A percentile compares a stretch with the other conserved stretches of the same genome.
phyloP scores from a whole-genome alignment of 2,113 vertebrate species.

The Hippocampus zosterae region DNA sequence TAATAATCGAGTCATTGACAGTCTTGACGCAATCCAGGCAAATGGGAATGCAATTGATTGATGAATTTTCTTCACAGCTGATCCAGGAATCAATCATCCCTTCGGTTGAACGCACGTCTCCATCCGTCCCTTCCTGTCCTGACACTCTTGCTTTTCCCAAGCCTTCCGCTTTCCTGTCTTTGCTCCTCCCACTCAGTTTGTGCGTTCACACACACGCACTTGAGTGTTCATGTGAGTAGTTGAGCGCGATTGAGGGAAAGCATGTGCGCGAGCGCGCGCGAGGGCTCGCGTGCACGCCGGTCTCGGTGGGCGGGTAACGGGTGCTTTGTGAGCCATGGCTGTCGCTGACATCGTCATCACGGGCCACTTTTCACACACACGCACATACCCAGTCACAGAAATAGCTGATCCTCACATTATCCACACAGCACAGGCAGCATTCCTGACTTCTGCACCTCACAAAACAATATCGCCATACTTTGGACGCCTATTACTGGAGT shows the following conservation, averaged over 20 bases:
- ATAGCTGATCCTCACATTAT: slow-evolving; percentile 71
- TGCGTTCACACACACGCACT: slow-evolving; percentile 2
- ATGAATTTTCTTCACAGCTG: background rate
- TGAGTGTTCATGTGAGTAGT: slow-evolving; percentile 14
- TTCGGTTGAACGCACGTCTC: background rate
- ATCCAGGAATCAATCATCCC: background rate
- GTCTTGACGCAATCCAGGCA: no score
- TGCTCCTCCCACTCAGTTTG: slow-evolving; percentile 53
- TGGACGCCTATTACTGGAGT: slow-evolving; percentile 47
- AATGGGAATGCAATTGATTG: no score
- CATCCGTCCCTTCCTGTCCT: slow-evolving; percentile 6
- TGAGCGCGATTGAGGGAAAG: slow-evolving; percentile 33
- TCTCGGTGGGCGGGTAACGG: slow-evolving; percentile 38
- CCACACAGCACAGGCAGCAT: slow-evolving; percentile 51
- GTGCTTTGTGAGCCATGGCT: slow-evolving; percentile 64
- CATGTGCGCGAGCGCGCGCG: slow-evolving; percentile 10
- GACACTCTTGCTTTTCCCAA: slow-evolving; percentile 17
- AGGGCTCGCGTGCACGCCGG: slow-evolving; percentile 6
- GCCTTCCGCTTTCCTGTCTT: slow-evolving; percentile 27
- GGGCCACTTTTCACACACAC: slow-evolving; percentile 52
- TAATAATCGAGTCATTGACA: background rate
- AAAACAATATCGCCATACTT: slow-evolving; percentile 32
- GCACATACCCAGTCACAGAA: slow-evolving; percentile 48
- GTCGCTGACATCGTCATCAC: slow-evolving; percentile 54
- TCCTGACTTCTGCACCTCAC: slow-evolving; percentile 50